Evolutionary conservation across 2,888 invertebrate species (phyloP).

Genomic region (Lasioglossum marginatum): DNA sequence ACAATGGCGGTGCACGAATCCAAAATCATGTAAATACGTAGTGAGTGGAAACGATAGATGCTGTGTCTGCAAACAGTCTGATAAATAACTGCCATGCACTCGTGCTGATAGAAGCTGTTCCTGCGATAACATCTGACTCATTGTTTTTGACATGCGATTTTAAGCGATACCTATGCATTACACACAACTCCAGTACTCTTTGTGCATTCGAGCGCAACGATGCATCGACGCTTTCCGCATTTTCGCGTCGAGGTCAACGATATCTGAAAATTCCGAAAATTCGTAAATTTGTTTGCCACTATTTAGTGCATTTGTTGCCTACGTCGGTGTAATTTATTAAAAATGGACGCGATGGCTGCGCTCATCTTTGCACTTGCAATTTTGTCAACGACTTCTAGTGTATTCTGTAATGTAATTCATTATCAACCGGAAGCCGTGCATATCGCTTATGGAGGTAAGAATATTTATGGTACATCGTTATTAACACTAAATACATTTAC

Average conservation of each 20-base stretch:
- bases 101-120: not conserved
- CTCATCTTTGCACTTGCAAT: not conserved
- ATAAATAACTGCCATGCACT: slow-evolving; percentile 10
- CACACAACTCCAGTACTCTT: not conserved
- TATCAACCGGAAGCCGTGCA: slow-evolving; percentile 88
- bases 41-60: not conserved
- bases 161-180: not conserved
- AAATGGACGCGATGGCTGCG: slow-evolving; percentile 31
- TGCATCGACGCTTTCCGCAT: not conserved
- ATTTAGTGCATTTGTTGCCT: not conserved
- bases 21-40: not conserved
- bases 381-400: slow-evolving; percentile 19
- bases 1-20: not conserved
- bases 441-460: slow-evolving; percentile 87
- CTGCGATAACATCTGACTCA: slow-evolving; percentile 46
- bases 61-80: not conserved
- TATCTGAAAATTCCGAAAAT: not conserved
- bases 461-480: slow-evolving; percentile 3
- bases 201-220: not conserved
- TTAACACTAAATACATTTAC: too few species aligned
- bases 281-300: not conserved
- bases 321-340: not conserved
- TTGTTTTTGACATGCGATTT: slow-evolving; percentile 22
- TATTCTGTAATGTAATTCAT: slow-evolving; percentile 35
- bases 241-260: not conserved